Evolutionary conservation across 2,113 vertebrate species (phyloP).

Genomic region (Euleptes europaea): DNA sequence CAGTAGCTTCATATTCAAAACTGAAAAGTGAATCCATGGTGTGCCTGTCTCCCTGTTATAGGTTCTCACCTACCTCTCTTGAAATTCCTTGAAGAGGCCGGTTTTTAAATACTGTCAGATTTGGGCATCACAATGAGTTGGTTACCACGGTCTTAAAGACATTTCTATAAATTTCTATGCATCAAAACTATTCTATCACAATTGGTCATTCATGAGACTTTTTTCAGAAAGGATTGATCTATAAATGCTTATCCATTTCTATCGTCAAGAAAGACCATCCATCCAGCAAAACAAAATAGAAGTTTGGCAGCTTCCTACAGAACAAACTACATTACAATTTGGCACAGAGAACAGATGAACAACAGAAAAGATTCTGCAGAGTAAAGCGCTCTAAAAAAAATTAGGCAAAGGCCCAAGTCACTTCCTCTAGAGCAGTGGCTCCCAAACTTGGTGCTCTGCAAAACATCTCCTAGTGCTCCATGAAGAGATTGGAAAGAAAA

Average conservation of each 20-base stretch:
- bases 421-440: not conserved
- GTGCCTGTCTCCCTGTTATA: not conserved
- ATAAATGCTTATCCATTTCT: not conserved
- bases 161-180: not conserved
- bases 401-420: not conserved
- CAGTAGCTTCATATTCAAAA: not conserved
- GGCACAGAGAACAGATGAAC: not conserved
- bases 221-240: not conserved
- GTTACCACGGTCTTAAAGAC: not conserved
- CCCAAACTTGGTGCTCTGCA: no score
- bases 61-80: not conserved
- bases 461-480: no score
- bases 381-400: not conserved
- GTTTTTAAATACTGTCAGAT: not conserved
- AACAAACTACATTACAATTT: not conserved
- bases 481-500: no score
- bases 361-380: not conserved
- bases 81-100: not conserved
- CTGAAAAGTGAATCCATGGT: not conserved
- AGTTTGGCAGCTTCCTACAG: not conserved
- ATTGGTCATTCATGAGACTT: not conserved
- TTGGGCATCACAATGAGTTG: not conserved
- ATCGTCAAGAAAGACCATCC: not conserved
- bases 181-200: not conserved
- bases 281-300: no score